Percentiles rank a stretch among this genome's conserved stretches.
These are phyloP conservation scores for Deilephila elpenor DNA, from an alignment of 2,888 invertebrate genomes.

Conservation along the genomic window DNA sequence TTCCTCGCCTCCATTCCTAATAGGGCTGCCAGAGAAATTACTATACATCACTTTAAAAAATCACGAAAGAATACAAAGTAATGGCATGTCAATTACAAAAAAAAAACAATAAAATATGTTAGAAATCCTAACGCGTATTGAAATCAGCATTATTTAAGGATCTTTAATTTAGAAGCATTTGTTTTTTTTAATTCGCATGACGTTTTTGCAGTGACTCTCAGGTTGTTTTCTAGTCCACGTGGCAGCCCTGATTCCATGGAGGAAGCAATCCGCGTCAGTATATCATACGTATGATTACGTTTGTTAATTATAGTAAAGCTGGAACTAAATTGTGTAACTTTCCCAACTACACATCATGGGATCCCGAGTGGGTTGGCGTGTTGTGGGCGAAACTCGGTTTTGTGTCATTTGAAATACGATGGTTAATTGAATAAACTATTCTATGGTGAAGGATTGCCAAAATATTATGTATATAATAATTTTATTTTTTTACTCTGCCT, in stretches of 20 bases:
- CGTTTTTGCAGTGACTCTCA: not conserved
- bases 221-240: not conserved
- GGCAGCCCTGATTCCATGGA: slow-evolving; percentile 2
- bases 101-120: no score
- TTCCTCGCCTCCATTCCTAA: slow-evolving; percentile 19
- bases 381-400: not conserved
- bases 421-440: not conserved
- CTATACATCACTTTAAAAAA: not conserved
- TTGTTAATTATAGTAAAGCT: slow-evolving; percentile 22
- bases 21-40: slow-evolving; percentile 14
- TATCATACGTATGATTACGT: slow-evolving; percentile 24
- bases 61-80: not conserved
- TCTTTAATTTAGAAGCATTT: no score
- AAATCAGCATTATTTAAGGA: no score
- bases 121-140: no score
- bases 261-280: slow-evolving; percentile 15
- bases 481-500: no score
- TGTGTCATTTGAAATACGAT: not conserved
- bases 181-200: not conserved
- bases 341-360: slow-evolving; percentile 13
- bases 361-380: not conserved
- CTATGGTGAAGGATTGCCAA: not conserved
- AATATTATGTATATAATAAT: no score
- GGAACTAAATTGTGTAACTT: slow-evolving; percentile 17
- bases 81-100: not conserved